phyloP scores from a whole-genome alignment of 2,113 vertebrate genomes.

The Alectura lathami region DNA sequence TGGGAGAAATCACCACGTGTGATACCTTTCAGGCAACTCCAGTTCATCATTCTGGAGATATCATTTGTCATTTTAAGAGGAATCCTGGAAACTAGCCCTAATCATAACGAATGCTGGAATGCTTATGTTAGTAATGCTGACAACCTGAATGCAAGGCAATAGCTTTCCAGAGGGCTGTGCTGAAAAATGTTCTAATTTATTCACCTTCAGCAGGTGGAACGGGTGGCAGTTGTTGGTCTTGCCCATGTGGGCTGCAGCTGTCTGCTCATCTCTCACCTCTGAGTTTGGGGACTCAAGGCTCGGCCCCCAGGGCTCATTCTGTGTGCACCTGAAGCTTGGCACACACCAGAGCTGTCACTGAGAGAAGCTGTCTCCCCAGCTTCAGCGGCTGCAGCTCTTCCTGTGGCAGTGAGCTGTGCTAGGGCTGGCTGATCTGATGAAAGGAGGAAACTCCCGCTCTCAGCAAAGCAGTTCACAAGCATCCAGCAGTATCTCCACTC shows the following conservation, averaged over 20 bases:
- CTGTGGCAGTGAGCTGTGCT: not conserved
- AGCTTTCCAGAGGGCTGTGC: not conserved
- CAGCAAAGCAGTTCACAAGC: not conserved
- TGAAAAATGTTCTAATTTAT: not conserved
- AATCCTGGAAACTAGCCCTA: not conserved
- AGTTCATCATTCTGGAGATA: not conserved
- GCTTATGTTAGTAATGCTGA: not conserved
- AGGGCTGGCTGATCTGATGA: not conserved
- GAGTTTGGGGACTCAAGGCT: not conserved
- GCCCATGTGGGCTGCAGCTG: not conserved
- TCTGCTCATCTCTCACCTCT: not conserved
- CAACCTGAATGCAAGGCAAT: not conserved
- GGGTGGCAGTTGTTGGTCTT: not conserved
- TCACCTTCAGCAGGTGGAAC: not conserved
- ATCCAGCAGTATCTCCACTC: not conserved
- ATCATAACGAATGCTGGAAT: not conserved
- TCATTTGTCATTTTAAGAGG: not conserved
- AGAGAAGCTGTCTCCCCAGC: not conserved
- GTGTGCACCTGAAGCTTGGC: not conserved
- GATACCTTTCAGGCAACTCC: not conserved
- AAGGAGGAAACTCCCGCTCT: not conserved
- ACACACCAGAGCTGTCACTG: not conserved
- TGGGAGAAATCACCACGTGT: not conserved
- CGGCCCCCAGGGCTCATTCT: not conserved
- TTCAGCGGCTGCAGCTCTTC: not conserved